Conservation (phyloP, 2,113 vertebrate species). For the Channa argus region DNA sequence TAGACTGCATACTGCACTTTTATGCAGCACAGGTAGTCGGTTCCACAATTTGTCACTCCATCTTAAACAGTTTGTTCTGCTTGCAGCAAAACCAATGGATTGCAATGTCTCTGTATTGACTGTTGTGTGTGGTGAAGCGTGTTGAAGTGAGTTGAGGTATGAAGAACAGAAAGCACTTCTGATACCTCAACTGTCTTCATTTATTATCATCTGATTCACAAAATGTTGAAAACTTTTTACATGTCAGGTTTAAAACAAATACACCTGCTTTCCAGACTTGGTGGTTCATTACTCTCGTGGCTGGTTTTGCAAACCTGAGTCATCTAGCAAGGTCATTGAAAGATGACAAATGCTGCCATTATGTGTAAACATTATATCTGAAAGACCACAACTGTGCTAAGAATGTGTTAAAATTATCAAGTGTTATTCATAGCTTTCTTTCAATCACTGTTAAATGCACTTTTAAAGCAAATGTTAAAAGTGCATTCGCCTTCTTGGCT, state of each 20-base stretch:
- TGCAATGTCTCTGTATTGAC: background rate
- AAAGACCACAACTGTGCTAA: conserved; percentile 60
- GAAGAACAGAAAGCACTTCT: too few relatives aligned
- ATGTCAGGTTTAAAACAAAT: conserved; percentile 58
- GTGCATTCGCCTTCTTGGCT: too few relatives aligned
- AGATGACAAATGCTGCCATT: conserved; percentile 28
- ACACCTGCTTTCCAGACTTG: conserved; percentile 49
- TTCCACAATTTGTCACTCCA: background rate
- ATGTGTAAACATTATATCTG: conserved; percentile 50
- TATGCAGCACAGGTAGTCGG: too few relatives aligned
- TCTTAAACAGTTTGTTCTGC: background rate
- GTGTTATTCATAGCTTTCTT: conserved; percentile 22
- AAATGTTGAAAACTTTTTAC: conserved; percentile 17
- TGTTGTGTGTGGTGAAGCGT: background rate
- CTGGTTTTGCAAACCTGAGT: conserved; percentile 16
- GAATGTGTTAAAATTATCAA: conserved; percentile 45
- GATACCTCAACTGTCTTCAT: background rate
- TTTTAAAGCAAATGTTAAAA: too few relatives aligned
- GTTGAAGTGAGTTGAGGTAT: too few relatives aligned
- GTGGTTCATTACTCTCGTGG: conserved; percentile 12
- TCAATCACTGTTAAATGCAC: background rate
- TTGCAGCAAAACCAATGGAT: background rate
- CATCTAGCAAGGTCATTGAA: conserved; percentile 34
- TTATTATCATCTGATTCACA: conserved; percentile 14
- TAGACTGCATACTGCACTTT: too few relatives aligned